Evolutionary conservation across 1,140 invertebrate genomes (phyloP).

Genomic region (Drosophila pachea): DNA sequence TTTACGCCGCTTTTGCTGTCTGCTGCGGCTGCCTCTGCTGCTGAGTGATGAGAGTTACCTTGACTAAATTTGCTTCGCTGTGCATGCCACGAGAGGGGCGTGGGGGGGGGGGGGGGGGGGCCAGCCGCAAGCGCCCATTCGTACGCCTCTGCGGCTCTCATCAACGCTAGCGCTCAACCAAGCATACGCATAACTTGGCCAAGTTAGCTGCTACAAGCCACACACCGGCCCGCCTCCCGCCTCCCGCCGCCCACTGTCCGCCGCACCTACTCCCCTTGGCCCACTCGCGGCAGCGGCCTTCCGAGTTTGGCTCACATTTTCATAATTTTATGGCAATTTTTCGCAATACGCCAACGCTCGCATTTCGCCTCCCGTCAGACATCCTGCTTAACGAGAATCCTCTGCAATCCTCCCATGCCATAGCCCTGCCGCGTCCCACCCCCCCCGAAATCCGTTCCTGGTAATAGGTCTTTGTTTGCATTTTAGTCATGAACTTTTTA

Average conservation of each 20-base stretch:
- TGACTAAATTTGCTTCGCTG: constrained; percentile 26
- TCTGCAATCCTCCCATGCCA: too few species aligned
- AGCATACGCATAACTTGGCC: constrained; percentile 9
- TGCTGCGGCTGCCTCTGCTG: constrained; percentile 1
- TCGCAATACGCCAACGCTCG: constrained; percentile 58
- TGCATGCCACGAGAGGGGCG: constrained; percentile 11
- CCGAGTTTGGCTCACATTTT: constrained; percentile 72
- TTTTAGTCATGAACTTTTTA: constrained; percentile 77
- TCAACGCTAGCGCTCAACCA: background rate
- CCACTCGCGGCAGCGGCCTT: constrained; percentile 5
- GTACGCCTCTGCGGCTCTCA: constrained; percentile 4
- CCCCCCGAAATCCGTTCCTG: constrained; percentile 2
- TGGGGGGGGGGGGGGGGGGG: background rate
- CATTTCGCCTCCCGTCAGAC: constrained; percentile 31
- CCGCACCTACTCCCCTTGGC: background rate
- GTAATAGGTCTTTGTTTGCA: constrained; percentile 58
- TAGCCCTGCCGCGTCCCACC: background rate
- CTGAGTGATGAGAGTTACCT: constrained; percentile 37
- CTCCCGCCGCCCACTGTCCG: too few species aligned
- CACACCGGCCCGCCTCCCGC: background rate
- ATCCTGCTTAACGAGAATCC: constrained; percentile 26
- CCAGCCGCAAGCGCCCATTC: background rate
- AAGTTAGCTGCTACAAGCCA: constrained; percentile 4
- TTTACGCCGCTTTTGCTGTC: constrained; percentile 12
- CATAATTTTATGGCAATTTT: constrained; percentile 77